Base-by-base conservation (phyloP, 1,140 invertebrate species). In the Pseudobourletiella spinata region DNA sequence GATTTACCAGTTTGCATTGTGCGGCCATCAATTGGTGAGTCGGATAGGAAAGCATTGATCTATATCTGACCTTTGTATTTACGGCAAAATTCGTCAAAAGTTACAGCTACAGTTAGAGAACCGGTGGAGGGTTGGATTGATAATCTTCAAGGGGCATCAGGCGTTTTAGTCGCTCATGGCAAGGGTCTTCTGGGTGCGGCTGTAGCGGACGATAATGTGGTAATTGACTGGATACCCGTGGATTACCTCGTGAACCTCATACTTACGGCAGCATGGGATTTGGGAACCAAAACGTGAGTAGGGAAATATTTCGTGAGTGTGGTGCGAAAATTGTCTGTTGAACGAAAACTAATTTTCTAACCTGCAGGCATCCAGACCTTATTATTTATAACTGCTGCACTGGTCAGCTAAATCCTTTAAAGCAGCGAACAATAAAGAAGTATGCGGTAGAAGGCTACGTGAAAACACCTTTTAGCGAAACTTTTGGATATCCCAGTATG, bases 351-450 rank as follows among this genome's bases (percentile, higher is more conserved):
- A n/a, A n/a, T 39, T 39, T 39, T 11, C n/a, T 39, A n/a, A 39
- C 32, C 32, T 39, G 8, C n/a, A 39, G 32, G 32, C n/a, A 39
- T 39, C 32, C 32, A n/a, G 32, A 39, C 32, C n/a, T 39, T n/a
- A 39, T 39, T n/a, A 39, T 51, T 3, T 51, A 51, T 26, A 51
- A 51, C 24, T 51, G 48, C 22, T 51, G 48, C n/a, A 25, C 22
- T 3, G 24, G 48, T 6, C 14, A 14, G 3, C n/a, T 51, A 14
- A 51, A 51, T 26, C 48, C 48, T 14, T 26, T 51, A n/a, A 51
- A 11, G 6, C 20, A 15, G 11, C 11, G 44, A 18, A 6, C 11
- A 22, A 11, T 48, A 8, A 11, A 48, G 20, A 14, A 26, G 8
- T 26, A 25, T 51, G 6, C 25, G 2, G n/a, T 26, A 4, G 48